Conservation (phyloP, 2,888 invertebrate species). For the Epinotia bilunana region DNA sequence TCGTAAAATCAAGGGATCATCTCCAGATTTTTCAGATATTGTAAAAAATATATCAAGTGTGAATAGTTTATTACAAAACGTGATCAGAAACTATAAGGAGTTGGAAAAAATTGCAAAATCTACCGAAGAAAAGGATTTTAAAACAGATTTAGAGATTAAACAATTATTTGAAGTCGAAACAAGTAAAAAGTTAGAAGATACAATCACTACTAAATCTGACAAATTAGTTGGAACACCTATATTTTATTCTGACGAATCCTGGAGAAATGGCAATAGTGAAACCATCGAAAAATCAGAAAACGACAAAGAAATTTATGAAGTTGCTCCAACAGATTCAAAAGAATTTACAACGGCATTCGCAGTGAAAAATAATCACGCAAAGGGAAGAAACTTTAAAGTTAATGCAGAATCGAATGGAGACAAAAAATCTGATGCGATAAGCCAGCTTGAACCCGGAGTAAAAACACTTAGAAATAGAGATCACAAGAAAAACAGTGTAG, state of each 20-base stretch:
- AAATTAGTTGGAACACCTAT: neutral
- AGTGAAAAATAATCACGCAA: neutral
- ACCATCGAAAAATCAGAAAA: neutral
- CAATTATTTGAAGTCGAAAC: neutral
- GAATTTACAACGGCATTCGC: neutral
- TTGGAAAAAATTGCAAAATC: neutral
- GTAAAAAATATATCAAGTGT: slow-evolving; percentile 3
- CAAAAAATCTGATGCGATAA: neutral
- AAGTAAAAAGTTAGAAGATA: neutral
- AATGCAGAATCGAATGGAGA: neutral
- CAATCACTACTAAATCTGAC: neutral
- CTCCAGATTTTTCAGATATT: neutral
- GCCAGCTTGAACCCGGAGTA: neutral
- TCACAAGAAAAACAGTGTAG: neutral
- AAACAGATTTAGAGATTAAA: neutral
- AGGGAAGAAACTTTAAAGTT: neutral
- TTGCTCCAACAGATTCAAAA: neutral
- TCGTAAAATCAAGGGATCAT: neutral
- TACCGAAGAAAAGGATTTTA: neutral
- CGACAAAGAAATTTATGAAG: neutral
- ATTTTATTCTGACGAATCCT: neutral
- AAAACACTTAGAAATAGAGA: neutral
- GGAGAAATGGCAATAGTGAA: neutral
- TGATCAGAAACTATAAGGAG: neutral
- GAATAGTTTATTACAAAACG: neutral